These are phyloP conservation scores for Gandaritis pyraliata DNA, from an alignment of 2,888 invertebrate genomes.

Conservation along the genomic window DNA sequence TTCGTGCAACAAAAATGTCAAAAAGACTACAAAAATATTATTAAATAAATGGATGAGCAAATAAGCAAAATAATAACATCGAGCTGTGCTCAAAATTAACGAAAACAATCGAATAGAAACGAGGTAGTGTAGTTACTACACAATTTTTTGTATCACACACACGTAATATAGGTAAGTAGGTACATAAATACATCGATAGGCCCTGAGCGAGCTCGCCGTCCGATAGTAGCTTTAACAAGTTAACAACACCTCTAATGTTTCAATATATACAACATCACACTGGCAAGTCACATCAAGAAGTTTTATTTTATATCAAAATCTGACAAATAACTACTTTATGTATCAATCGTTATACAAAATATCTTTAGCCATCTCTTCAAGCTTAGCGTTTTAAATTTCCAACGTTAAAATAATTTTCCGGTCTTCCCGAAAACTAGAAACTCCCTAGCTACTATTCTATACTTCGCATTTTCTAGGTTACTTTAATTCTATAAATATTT, in stretches of 20 bases:
- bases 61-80: slow-evolving; percentile 62
- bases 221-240: slow-evolving; percentile 50
- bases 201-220: slow-evolving; percentile 53
- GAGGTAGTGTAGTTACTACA: slow-evolving; percentile 83
- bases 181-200: slow-evolving; percentile 54
- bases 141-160: slow-evolving; percentile 77
- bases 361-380: slow-evolving; percentile 74
- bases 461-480: slow-evolving; percentile 65
- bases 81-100: slow-evolving; percentile 76
- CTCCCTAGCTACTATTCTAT: slow-evolving; percentile 71
- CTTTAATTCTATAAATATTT: slow-evolving; percentile 63
- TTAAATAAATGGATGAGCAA: slow-evolving; percentile 67
- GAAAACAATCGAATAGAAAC: slow-evolving; percentile 65
- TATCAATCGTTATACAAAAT: slow-evolving; percentile 82
- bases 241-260: slow-evolving; percentile 60
- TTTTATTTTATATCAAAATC: slow-evolving; percentile 76
- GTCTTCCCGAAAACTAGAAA: slow-evolving; percentile 60
- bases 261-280: slow-evolving; percentile 80
- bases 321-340: slow-evolving; percentile 72
- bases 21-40: slow-evolving; percentile 68
- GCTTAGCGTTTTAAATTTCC: slow-evolving; percentile 66
- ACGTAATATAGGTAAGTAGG: slow-evolving; percentile 57
- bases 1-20: slow-evolving; percentile 56
- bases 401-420: slow-evolving; percentile 54
- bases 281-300: slow-evolving; percentile 80